phyloP scores from a whole-genome alignment of 2,797 vertebrate genomes.

The Sebastes taczanowskii region DNA sequence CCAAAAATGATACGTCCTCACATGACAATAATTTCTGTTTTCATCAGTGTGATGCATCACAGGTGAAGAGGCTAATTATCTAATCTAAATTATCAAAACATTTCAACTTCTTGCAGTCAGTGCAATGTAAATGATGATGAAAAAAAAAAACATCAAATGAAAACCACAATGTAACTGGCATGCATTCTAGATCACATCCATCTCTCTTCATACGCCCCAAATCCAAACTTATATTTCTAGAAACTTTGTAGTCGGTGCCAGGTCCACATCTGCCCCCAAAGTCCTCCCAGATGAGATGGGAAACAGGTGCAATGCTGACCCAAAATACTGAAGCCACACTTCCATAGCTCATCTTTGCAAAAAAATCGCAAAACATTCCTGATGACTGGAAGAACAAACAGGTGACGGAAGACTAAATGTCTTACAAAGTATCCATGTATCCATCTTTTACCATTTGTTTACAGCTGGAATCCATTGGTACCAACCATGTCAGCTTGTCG shows the following conservation, averaged over 20 bases:
- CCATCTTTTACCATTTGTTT: not conserved
- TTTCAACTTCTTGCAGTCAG: not conserved
- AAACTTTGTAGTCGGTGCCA: constrained; percentile 70
- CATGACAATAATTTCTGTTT: not conserved
- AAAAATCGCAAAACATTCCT: not conserved
- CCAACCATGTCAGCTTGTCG: no score
- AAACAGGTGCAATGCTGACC: constrained; percentile 56
- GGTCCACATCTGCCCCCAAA: constrained; percentile 64
- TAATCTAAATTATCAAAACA: not conserved
- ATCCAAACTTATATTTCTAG: constrained; percentile 19
- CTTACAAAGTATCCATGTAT: not conserved
- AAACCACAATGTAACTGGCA: not conserved
- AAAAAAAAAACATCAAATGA: not conserved
- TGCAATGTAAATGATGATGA: not conserved
- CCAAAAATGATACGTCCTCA: not conserved
- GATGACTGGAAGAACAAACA: not conserved
- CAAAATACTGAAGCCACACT: constrained; percentile 19
- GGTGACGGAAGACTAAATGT: not conserved
- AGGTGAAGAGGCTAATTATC: not conserved
- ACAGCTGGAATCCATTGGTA: not conserved
- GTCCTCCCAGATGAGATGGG: constrained; percentile 44
- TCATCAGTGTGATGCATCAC: not conserved
- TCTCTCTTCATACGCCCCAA: not conserved
- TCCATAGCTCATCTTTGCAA: not conserved
- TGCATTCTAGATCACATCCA: not conserved